Evolutionary conservation across 2,113 vertebrate species (phyloP).

Genomic region (Cyanoramphus novaezelandiae): DNA sequence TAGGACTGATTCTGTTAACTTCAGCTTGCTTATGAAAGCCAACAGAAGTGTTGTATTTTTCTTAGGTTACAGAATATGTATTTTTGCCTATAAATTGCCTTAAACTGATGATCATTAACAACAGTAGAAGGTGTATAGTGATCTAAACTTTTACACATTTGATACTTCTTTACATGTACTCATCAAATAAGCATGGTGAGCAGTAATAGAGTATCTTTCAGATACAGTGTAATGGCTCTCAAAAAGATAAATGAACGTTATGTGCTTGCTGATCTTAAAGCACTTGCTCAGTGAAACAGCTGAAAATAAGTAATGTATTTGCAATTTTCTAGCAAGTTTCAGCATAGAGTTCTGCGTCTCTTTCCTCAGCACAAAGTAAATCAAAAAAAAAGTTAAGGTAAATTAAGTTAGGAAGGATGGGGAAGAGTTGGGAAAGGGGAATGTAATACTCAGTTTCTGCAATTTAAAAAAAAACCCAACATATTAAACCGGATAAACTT

Average conservation of each 20-base stretch:
- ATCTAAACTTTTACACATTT: background rate
- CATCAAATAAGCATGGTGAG: background rate
- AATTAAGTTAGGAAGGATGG: background rate
- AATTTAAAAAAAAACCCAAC: background rate
- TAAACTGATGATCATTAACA: background rate
- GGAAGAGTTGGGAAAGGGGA: background rate
- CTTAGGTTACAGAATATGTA: background rate
- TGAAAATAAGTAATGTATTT: background rate
- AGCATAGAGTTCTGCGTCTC: background rate
- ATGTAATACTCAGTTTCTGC: background rate
- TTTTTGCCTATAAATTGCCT: slow-evolving; percentile 10
- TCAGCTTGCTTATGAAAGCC: background rate
- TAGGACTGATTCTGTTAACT: slow-evolving; percentile 54
- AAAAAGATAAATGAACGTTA: background rate
- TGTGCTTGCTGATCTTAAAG: background rate
- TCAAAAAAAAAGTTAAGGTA: background rate
- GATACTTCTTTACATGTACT: background rate
- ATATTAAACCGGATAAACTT: background rate
- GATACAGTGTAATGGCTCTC: background rate
- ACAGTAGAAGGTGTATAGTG: background rate
- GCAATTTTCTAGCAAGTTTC: background rate
- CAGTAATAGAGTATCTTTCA: background rate
- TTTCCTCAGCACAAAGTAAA: background rate
- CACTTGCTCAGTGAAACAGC: background rate
- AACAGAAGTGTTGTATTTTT: background rate